These are phyloP conservation scores for Megastigmus dorsalis DNA, from an alignment of 2,888 invertebrate genomes.

Conservation along the genomic window DNA sequence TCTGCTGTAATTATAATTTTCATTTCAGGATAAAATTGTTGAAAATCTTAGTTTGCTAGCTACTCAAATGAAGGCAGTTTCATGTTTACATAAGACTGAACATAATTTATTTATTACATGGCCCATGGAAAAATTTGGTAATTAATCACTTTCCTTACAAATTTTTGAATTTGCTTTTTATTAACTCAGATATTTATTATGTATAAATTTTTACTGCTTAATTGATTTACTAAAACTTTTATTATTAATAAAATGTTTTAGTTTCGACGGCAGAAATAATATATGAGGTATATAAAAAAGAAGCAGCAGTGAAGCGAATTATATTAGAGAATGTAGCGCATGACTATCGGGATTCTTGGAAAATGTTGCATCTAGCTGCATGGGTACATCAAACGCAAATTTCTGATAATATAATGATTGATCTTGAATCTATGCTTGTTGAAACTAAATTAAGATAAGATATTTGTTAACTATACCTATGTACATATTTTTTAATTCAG, in stretches of 20 bases:
- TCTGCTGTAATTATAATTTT: no score
- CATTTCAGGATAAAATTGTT: slow-evolving; percentile 63
- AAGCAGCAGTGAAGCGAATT: slow-evolving; percentile 68
- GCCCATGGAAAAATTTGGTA: slow-evolving; percentile 67
- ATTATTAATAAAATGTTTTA: slow-evolving; percentile 40
- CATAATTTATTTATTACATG: slow-evolving; percentile 67
- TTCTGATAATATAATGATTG: slow-evolving; percentile 57
- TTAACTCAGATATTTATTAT: background rate
- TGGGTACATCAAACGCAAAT: slow-evolving; percentile 75
- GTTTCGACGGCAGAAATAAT: slow-evolving; percentile 60
- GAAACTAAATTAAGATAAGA: slow-evolving; percentile 68
- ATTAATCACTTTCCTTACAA: slow-evolving; percentile 24
- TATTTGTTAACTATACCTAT: no score
- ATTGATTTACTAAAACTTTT: background rate
- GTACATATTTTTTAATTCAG: background rate
- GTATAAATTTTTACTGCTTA: no score
- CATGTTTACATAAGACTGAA: slow-evolving; percentile 58
- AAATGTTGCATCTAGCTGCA: slow-evolving; percentile 72
- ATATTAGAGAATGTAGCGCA: slow-evolving; percentile 73
- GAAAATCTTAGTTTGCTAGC: slow-evolving; percentile 59
- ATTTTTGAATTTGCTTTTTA: background rate
- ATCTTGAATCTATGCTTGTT: slow-evolving; percentile 65
- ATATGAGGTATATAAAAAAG: slow-evolving; percentile 67
- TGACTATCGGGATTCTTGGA: slow-evolving; percentile 64
- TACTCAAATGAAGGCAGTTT: slow-evolving; percentile 61